A percentile compares a stretch with the other conserved stretches of the same genome.
Conservation (phyloP, 2,797 vertebrate genomes). For the Australoheros facetus region DNA sequence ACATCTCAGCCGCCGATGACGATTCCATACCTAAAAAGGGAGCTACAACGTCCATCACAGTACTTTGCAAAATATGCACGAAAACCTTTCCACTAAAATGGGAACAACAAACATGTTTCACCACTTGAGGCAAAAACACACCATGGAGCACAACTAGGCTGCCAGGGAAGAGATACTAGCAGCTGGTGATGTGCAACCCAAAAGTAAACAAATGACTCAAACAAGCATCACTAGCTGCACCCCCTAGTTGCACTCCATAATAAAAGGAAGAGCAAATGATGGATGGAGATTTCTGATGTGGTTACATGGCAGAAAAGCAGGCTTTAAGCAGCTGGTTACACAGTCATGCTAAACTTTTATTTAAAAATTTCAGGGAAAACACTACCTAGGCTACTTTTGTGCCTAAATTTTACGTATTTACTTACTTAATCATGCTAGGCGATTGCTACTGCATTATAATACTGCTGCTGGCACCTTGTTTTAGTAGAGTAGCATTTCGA, state of each 20-base stretch:
- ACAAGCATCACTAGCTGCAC: background rate
- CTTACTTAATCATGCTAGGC: background rate
- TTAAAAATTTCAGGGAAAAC: background rate
- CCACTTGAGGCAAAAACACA: background rate
- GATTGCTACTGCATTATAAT: too few species aligned
- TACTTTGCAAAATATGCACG: background rate
- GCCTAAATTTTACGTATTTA: background rate
- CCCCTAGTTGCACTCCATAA: background rate
- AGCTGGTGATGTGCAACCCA: background rate
- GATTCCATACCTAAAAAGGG: background rate
- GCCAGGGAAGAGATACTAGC: background rate
- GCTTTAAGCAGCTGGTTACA: background rate
- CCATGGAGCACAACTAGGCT: background rate
- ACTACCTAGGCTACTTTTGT: background rate
- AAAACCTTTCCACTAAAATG: background rate
- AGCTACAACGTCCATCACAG: background rate
- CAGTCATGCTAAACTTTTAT: background rate
- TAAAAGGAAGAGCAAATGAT: background rate
- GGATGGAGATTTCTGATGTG: background rate
- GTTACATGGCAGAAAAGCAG: background rate
- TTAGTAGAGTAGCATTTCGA: background rate
- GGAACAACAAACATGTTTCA: background rate
- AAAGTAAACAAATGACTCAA: background rate
- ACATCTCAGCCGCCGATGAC: background rate
- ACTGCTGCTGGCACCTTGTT: background rate